phyloP scores from a whole-genome alignment of 2,797 vertebrate species.

The Chromobotia macracanthus region DNA sequence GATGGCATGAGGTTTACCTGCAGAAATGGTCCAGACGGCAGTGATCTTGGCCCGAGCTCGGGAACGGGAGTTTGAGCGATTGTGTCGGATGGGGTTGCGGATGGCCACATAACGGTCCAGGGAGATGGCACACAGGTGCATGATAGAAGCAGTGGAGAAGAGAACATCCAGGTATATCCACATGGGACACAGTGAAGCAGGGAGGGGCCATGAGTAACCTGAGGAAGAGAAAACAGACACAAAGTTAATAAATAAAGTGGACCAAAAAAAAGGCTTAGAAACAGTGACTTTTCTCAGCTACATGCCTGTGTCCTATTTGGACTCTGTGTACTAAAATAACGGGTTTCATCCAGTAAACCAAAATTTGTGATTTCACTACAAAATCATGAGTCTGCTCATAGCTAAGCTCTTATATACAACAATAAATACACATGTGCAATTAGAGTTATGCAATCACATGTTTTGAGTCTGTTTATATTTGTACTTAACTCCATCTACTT shows the following conservation, averaged over 20 bases:
- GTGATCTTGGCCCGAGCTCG: conserved; percentile 54
- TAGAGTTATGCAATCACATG: background rate
- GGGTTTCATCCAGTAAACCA: background rate
- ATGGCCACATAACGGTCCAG: conserved; percentile 58
- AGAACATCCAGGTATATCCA: conserved; percentile 59
- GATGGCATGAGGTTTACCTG: conserved; percentile 33
- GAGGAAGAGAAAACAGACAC: conserved; percentile 28
- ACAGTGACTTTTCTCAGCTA: background rate
- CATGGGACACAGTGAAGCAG: conserved; percentile 47
- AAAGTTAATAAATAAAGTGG: background rate
- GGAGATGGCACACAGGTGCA: conserved; percentile 57
- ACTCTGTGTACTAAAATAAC: too few species aligned
- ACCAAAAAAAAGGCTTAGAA: background rate
- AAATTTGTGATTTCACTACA: conserved; percentile 5
- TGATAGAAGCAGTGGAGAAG: conserved; percentile 57
- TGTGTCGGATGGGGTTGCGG: conserved; percentile 57
- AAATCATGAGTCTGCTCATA: too few species aligned
- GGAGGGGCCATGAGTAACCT: conserved; percentile 56
- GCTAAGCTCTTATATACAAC: too few species aligned
- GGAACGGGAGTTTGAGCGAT: conserved; percentile 51
- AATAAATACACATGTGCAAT: background rate
- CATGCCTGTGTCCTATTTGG: too few species aligned
- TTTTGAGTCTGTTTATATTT: too few species aligned
- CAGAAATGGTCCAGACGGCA: conserved; percentile 57
- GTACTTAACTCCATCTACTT: too few species aligned